Conservation (phyloP, 2,113 vertebrate genomes). For the Hylia prasina region DNA sequence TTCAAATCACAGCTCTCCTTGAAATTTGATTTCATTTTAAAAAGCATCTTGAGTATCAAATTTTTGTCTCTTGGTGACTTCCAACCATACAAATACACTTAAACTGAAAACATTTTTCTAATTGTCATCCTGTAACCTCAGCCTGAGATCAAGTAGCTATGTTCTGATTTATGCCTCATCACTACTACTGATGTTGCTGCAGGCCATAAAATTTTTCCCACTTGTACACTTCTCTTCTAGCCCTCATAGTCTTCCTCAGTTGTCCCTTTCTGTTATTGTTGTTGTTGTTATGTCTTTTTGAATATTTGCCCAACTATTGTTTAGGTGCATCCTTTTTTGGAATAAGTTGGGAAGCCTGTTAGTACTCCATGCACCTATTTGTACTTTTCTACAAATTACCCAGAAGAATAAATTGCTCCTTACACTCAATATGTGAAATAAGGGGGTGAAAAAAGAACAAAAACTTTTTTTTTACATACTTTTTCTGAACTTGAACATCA, state of each 20-base stretch:
- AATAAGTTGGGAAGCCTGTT: not conserved
- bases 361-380: not conserved
- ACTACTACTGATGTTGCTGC: not conserved
- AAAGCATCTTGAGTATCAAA: not conserved
- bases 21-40: not conserved
- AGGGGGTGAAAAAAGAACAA: accelerated
- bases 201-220: not conserved
- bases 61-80: not conserved
- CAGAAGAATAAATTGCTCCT: not conserved
- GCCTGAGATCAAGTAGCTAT: not conserved
- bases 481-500: not conserved
- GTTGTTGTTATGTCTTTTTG: not conserved
- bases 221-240: not conserved
- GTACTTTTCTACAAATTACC: not conserved
- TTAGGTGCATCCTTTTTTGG: not conserved
- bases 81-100: not conserved
- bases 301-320: not conserved
- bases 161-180: not conserved
- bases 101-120: not conserved
- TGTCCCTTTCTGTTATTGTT: not conserved
- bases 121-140: not conserved
- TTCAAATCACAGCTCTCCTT: not conserved
- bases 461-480: not conserved
- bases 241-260: not conserved
- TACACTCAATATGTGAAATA: not conserved